phyloP scores from a whole-genome alignment of 2,888 invertebrate genomes.

The Rhingia rostrata region DNA sequence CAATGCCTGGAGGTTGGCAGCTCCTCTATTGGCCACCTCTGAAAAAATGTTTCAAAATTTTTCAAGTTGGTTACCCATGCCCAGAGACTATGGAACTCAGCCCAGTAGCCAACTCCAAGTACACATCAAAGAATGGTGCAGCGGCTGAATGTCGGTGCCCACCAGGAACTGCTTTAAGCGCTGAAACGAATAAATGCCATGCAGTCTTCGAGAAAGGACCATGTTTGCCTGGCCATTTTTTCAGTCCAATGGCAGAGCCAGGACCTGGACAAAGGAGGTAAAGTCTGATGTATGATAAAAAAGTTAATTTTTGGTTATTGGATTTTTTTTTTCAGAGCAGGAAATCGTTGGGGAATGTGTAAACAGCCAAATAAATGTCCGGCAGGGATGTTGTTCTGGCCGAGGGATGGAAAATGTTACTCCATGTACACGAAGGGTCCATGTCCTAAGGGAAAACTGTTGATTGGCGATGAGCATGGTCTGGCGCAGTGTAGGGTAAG shows the following conservation, averaged over 20 bases:
- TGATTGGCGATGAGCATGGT: slow-evolving; percentile 85
- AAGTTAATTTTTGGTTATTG: slow-evolving; percentile 58
- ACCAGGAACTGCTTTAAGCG: slow-evolving; percentile 89
- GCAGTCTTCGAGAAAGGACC: slow-evolving; percentile 89
- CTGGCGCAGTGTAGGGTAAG: slow-evolving; percentile 87
- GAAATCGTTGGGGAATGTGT: slow-evolving; percentile 89
- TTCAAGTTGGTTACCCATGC: slow-evolving; percentile 92
- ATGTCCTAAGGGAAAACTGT: slow-evolving; percentile 89
- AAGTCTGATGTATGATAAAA: slow-evolving; percentile 2
- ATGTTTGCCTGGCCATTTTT: slow-evolving; percentile 89
- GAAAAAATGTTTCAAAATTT: slow-evolving; percentile 93
- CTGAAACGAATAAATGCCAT: slow-evolving; percentile 88
- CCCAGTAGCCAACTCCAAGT: slow-evolving; percentile 83
- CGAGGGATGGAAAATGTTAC: slow-evolving; percentile 90
- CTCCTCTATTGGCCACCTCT: slow-evolving; percentile 92
- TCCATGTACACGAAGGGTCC: slow-evolving; percentile 88
- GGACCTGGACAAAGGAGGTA: slow-evolving; percentile 76
- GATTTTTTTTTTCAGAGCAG: slow-evolving; percentile 82
- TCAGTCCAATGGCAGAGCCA: slow-evolving; percentile 86
- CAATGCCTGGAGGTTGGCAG: slow-evolving; percentile 92
- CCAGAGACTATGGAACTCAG: slow-evolving; percentile 93
- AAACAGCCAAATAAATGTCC: slow-evolving; percentile 87
- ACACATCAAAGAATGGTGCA: slow-evolving; percentile 84
- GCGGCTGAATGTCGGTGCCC: slow-evolving; percentile 92
- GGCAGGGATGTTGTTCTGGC: slow-evolving; percentile 89